Evolutionary conservation across 2,113 vertebrate species (phyloP), one percentile per base, ranked within the genome.

Genomic region (Alosa alosa): DNA sequence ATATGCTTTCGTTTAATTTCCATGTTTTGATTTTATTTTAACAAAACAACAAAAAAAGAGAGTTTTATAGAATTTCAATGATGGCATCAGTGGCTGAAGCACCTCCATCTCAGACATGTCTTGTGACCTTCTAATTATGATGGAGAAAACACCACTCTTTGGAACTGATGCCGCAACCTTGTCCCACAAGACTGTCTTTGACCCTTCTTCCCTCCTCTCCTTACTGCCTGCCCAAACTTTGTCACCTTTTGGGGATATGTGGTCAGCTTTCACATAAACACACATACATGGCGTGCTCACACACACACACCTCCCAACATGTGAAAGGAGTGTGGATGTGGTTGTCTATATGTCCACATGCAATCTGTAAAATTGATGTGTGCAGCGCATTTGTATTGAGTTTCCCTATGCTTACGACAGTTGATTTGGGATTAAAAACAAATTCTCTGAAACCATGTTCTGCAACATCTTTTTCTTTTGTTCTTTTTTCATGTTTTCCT

Each of bases 1-100:
- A 94, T 94, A 92, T 93, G 91, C 90, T 93, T 94, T 93, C 89
- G 90, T 96, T 95, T 95, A 94, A 94, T 94, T 95, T 96, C 91
- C 92, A 89, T 87, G 88, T 90, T 94, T 94, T 94, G 92, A 93
- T 95, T 95, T 95, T 95, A 94, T 94, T 94, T 88, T 89, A 91
- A 91, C 87, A 88, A 88, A 92, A 93, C 84, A 90, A 87, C 89
- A 83, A 84, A 84, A 83, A 84, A 84, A 50, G 72, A 78, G 55
- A 78, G 83, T 92, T 90, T 90, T 92, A 90, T 91, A 89, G 84
- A 91, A 83, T 83, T 89, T 82, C 44, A n/a, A 83, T 68, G 72
- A 86, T 46, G 22, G 72, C 72, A 78, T 46, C 64, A 78, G 60
- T 46, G 45, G 82, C 82, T 78, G 10, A 36, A 36, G 36, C 31